Base-by-base conservation (phyloP, 2,888 invertebrate species). In the Cephus nigrinus region DNA sequence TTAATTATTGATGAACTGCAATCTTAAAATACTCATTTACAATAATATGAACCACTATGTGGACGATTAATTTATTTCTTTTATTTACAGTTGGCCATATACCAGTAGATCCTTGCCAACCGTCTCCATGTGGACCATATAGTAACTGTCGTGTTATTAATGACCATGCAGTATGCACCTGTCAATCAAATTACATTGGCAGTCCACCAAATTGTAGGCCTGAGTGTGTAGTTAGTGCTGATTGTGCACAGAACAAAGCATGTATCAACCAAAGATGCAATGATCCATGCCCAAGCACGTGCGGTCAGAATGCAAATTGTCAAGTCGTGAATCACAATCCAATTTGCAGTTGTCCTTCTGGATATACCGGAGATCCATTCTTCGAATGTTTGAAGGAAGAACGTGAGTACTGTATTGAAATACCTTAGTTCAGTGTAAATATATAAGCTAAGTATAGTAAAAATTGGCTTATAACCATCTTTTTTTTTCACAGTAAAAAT, bases 271-370 rank as follows among this genome's bases (percentile, higher is more conserved):
- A 95, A 88, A 96, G 94, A 91, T 97, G 97, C 89, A 93, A 94
- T 81, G 96, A 97, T 91, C 97, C 97, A 74, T 97, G 97, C 90
- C 93, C 94, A 68, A 96, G 96, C 80, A 95, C 96, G n/a, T 97
- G 97, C 89, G 97, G 97, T 35, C 92, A 93, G 80, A 95, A 96
- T 92, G 96, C 97, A 3, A 93, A 95, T 83, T 97, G 97, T 89
- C 95, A 95, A 84, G 96, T 96, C 30, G 95, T 97, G 75, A 96
- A 96, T 91, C 97, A 97, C 90, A 96, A 96, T 90, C 96, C 97
- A 69, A 94, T 96, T 82, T 97, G 97, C 92, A 96, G 95, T 90
- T 97, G 97, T 91, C 94, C 94, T 76, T 92, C 93, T 82, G 95
- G 95, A 84, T 95, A 94, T 90, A 93, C 93, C 68, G 97, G 97